Base-by-base conservation (phyloP, 2,888 invertebrate species). In the Pimpla rufipes region DNA sequence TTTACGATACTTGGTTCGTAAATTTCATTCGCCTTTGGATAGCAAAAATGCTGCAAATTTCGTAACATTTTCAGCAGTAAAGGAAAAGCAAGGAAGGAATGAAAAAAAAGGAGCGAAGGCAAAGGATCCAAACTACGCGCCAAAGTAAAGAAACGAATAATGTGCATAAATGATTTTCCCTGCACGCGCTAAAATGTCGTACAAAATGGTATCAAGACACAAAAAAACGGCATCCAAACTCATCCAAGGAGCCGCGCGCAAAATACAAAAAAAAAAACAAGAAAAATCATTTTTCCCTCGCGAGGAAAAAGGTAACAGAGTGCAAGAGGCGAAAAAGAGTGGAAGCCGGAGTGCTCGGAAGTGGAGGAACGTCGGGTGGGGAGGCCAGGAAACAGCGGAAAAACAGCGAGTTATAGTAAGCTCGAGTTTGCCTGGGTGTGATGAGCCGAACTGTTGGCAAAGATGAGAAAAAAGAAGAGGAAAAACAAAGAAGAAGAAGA, bases 341-440 rank as follows among this genome's bases (percentile, higher is more conserved):
- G 7, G 13, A 55, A 42, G 18, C 11, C 23, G n/a, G 29, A 62
- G 52, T 70, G n/a, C 35, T 42, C 74, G 29, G 59, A 45, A 52
- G 68, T 40, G 21, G 55, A 45, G 62, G 45, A 75, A 18, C n/a
- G n/a, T n/a, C n/a, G n/a, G n/a, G n/a, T n/a, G 13, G 13, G 23
- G 73, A 21, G 18, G n/a, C n/a, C n/a, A n/a, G 55, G 10, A 55
- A 70, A 40, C 16, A 52, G n/a, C 18, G 59, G 66, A 74, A 68
- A n/a, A 47, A 64, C 67, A 68, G 42, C 45, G 67, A 78, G 79
- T 83, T 75, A 18, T 10, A 71, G 79, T 52, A 68, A 81, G 77
- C 84, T 80, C 75, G 82, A 86, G 87, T 87, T 89, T 88, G 82
- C 86, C 83, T 83, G 86, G 85, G 88, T 87, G 88, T 88, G 90